phyloP scores from a whole-genome alignment of 2,113 vertebrate species.

The Callopanchax toddi region DNA sequence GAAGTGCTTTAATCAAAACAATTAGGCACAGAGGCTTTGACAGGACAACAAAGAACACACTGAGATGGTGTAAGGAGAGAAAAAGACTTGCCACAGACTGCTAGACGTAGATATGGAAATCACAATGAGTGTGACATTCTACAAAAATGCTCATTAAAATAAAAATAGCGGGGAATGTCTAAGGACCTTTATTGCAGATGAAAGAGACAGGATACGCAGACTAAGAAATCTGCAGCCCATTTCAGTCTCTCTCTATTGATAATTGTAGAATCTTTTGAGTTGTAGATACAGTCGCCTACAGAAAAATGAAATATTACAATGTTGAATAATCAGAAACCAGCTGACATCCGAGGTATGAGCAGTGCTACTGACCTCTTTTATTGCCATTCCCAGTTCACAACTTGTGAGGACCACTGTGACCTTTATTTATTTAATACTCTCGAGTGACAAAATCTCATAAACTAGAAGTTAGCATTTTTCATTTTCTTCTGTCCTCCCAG shows the following conservation, averaged over 20 bases:
- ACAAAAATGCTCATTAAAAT: constrained; percentile 9
- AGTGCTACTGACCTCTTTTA: neutral
- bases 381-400: neutral
- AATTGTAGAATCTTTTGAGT: neutral
- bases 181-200: neutral
- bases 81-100: constrained; percentile 19
- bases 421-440: constrained; percentile 8
- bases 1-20: constrained; percentile 35
- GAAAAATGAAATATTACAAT: neutral
- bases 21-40: constrained; percentile 28
- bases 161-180: neutral
- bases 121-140: constrained; percentile 3
- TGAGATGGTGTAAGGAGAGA: constrained; percentile 23
- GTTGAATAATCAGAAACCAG: too few relatives aligned
- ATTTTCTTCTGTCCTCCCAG: constrained; percentile 37
- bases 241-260: neutral
- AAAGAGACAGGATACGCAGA: neutral
- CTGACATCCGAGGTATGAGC: neutral
- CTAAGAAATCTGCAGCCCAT: neutral
- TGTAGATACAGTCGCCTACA: neutral
- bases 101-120: constrained; percentile 12
- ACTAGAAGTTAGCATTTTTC: constrained; percentile 48
- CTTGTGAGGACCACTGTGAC: neutral
- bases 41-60: constrained; percentile 36
- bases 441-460: constrained; percentile 53